phyloP scores from a whole-genome alignment of 2,113 vertebrate species.

The Gambusia holbrooki region DNA sequence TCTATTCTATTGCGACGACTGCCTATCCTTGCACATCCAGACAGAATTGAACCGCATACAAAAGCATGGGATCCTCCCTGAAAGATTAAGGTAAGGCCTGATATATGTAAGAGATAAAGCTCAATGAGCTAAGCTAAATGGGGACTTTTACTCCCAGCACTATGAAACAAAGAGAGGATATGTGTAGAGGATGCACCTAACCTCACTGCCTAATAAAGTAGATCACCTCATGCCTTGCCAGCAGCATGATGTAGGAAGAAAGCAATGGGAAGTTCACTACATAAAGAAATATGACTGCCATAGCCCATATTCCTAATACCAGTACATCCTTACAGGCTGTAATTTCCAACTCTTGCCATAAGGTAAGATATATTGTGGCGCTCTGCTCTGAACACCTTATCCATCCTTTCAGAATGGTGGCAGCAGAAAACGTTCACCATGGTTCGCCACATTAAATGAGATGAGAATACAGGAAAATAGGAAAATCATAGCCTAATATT shows the following conservation, averaged over 20 bases:
- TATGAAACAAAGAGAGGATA: conserved; percentile 19
- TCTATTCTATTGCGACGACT: conserved; percentile 11
- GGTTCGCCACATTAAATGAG: conserved; percentile 50
- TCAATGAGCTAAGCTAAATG: conserved; percentile 27
- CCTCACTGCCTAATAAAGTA: conserved; percentile 36
- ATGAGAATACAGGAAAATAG: conserved; percentile 5
- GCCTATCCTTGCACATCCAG: conserved; percentile 5
- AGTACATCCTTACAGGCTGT: conserved; percentile 51
- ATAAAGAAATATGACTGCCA: conserved; percentile 51
- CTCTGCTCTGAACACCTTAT: conserved; percentile 34
- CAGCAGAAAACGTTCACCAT: conserved; percentile 45
- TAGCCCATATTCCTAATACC: conserved; percentile 34
- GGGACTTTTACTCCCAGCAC: conserved; percentile 10
- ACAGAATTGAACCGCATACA: conserved; percentile 4
- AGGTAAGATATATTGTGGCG: conserved; percentile 35
- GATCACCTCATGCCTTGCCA: conserved; percentile 38
- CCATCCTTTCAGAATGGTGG: conserved; percentile 30
- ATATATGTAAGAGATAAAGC: conserved; percentile 45
- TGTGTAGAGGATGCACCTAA: conserved; percentile 20
- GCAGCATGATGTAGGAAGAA: conserved; percentile 38
- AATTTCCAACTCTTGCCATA: conserved; percentile 34
- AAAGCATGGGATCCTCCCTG: conserved; percentile 6
- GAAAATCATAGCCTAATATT: conserved; percentile 24
- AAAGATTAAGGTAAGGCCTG: conserved; percentile 24
- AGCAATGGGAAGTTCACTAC: conserved; percentile 36